Evolutionary conservation across 2,888 invertebrate genomes (phyloP), one percentile per base, ranked within the genome.

Genomic region (Melanchra persicariae): DNA sequence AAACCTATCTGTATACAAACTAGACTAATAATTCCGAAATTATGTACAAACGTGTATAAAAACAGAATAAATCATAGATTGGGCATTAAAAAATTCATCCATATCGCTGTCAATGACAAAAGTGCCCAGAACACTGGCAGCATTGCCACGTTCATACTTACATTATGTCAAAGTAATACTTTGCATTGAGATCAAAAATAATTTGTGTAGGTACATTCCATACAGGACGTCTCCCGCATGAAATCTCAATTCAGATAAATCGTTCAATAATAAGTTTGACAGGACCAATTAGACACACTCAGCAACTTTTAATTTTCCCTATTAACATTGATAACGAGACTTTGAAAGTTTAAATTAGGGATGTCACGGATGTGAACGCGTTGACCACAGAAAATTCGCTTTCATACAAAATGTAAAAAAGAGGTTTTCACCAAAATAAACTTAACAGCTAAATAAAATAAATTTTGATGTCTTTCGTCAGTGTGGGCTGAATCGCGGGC

Each of bases 231-330:
- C 12, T 24, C 76, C 74, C 80, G 49, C 55, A 80, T 74, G 0
- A 34, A 26, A 45, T n/a, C 40, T 68, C 34, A 83, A 40, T 82
- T 58, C n/a, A 67, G 73, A 77, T 79, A 77, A 81, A 85, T 87
- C 78, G 74, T 77, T 83, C 82, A 84, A 83, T 81, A 85, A 82
- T 83, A 78, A 75, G 60, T 82, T 77, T 77, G 84, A 82, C 85
- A 76, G 77, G 66, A 82, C 74, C 78, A 81, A 85, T 82, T 77
- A 81, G 57, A 67, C 52, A 79, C 43, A 55, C 59, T 22, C 19
- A 62, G 30, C 40, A 70, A 69, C 34, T 77, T 77, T 63, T 57
- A 68, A 61, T 69, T 64, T 47, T 30, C 6, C 64, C 51, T 45
- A 70, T 66, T 74, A 69, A 67, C 10, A 54, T 59, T 82, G 69